These are phyloP conservation scores for Nematostella vectensis DNA, from an alignment of 92 coral and sea anemone genomes.

Conservation along the genomic window DNA sequence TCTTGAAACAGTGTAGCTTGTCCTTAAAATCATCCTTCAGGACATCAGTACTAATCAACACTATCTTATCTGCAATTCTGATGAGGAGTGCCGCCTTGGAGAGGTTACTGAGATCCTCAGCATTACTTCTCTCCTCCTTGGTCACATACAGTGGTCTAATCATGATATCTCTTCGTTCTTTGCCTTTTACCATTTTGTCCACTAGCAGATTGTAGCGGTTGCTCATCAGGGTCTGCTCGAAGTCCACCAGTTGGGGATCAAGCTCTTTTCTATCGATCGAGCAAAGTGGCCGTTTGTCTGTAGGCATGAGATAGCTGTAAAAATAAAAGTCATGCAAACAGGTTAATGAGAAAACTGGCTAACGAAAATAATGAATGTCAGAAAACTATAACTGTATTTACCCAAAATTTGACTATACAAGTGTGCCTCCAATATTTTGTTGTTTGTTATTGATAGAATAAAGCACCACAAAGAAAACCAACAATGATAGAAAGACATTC, in stretches of 20 bases:
- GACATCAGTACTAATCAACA: not conserved
- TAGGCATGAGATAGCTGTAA: too few relatives aligned
- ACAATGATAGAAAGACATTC: too few relatives aligned
- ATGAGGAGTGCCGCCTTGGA: conserved; percentile 1
- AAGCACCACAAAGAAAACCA: too few relatives aligned
- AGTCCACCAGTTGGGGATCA: not conserved
- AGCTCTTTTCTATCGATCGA: conserved; percentile 4
- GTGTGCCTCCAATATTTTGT: too few relatives aligned
- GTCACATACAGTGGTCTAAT: conserved; percentile 11
- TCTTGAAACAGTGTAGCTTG: not conserved
- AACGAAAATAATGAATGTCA: too few relatives aligned
- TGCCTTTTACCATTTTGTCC: conserved; percentile 4
- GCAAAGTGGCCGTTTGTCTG: too few relatives aligned
- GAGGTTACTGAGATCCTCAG: conserved; percentile 4
- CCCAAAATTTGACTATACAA: too few relatives aligned
- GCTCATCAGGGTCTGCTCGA: not conserved
- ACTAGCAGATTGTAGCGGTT: conserved; percentile 10
- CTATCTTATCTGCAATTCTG: conserved; percentile 5
- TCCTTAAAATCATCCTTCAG: not conserved
- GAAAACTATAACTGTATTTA: too few relatives aligned
- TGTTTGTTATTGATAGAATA: too few relatives aligned
- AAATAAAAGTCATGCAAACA: too few relatives aligned
- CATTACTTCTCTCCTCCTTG: conserved; percentile 4
- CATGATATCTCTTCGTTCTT: conserved; percentile 7
- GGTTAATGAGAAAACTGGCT: too few relatives aligned